Evolutionary conservation across 2,888 invertebrate species (phyloP), one percentile per base, ranked within the genome.

Genomic region (Bellardia bayeri): DNA sequence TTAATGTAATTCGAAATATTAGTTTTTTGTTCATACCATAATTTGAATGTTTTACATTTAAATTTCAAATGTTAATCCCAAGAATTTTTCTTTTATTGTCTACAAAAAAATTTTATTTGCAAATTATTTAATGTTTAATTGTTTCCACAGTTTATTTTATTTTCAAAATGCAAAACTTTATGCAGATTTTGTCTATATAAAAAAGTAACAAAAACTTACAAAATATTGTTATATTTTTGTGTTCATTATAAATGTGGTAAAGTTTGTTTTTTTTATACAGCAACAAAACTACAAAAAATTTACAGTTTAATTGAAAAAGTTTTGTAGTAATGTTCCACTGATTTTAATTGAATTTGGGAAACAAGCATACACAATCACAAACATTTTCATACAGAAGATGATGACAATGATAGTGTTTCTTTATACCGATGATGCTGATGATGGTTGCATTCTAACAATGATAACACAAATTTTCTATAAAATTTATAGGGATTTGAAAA

Each of bases 271-370:
- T 64, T 49, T 68, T 68, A 49, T 49, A 63, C 23, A 78, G 66
- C 63, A 63, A 69, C 54, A 69, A 72, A 78, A 78, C 69, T 69
- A 49, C 30, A 51, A 68, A 68, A 86, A 80, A 45, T 13, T 78
- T 56, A 40, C 42, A 86, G 79, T 88, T 88, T 88, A 88, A 88
- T 88, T 88, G 88, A 88, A 88, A 88, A 88, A 88, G 88, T 88
- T 88, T 88, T 72, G 42, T 69, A 68, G 80, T 56, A 85, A 82
- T 88, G 76, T 86, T 84, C 84, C 85, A 87, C 87, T 87, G 85
- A 88, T 78, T 88, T 88, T 88, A 88, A 88, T 88, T 88, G 88
- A 86, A 88, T 86, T 88, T 82, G 71, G 37, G 3, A 49, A 83
- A 78, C 63, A 61, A 78, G 40, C 61, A 71, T 37, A 75, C 42